Base-by-base conservation (phyloP, 2,797 vertebrate genomes). In the Cossypha niveicapilla region DNA sequence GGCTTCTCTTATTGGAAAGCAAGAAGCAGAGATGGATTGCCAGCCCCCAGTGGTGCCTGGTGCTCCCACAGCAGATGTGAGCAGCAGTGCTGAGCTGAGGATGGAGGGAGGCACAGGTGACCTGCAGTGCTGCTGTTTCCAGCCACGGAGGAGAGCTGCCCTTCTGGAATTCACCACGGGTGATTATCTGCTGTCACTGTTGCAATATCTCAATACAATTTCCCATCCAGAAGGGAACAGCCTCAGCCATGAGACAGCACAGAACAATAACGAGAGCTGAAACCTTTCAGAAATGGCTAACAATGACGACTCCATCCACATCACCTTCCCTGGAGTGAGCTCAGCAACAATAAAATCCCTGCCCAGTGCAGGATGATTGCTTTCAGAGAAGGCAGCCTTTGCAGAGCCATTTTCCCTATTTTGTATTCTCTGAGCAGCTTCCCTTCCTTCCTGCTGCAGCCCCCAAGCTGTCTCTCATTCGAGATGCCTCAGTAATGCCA, bases 141-240 rank as follows among this genome's bases (percentile, higher is more conserved):
- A 92, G 42, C 61, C 68, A 88, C 48, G 6, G 78, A 93, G 75
- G 91, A 92, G 60, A 91, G 62, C 78, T 91, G 84, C 70, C 88
- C 78, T 94, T 95, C 87, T 7, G 61, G 88, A 95, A 92, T 92
- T 65, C 94, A 93, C 74, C 89, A 50, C 37, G 67, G 92, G 78
- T 82, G 92, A 96, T 97, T 96, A 96, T 95, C 95, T 93, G 51
- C 95, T 91, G 88, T 97, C 95, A 94, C 92, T 76, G 61, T 82
- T 97, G 96, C 95, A 93, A 62, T 96, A 96, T 97, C 96, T 97
- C 96, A 97, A 96, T 96, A 92, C 61, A 7, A 18, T 63, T 74
- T 81, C 92, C 95, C 71, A 65, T 96, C 87, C 91, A 75, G 88
- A 34, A 89, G 82, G 90, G 82, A 96, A 65, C 60, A 86, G 74